Percentiles rank a stretch among this genome's conserved stretches.
Conservation (phyloP, 2,888 invertebrate genomes). For the Amblyteles armatorius region DNA sequence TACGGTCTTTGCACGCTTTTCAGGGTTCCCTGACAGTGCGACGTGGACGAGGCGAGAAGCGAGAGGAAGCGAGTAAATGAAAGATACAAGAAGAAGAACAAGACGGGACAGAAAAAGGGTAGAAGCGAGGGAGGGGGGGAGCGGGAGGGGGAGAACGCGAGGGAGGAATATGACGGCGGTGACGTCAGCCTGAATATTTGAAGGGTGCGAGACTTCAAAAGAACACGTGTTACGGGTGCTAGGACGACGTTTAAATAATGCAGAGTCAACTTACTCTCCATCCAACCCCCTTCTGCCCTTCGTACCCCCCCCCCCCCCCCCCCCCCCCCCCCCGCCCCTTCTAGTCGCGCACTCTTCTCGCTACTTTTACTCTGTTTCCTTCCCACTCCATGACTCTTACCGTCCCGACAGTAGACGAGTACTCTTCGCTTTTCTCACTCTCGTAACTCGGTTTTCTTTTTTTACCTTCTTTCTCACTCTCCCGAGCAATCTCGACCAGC, state of each 20-base stretch:
- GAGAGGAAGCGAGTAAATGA: slow-evolving; percentile 62
- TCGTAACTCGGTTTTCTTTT: not conserved
- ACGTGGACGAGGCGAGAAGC: slow-evolving; percentile 21
- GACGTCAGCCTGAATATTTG: slow-evolving; percentile 84
- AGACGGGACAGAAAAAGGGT: slow-evolving; percentile 49
- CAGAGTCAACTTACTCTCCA: slow-evolving; percentile 83
- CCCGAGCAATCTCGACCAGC: slow-evolving; percentile 8
- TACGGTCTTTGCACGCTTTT: slow-evolving; percentile 28
- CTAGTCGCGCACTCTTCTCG: slow-evolving; percentile 57
- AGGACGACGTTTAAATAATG: slow-evolving; percentile 84
- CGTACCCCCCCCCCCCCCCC: slow-evolving; percentile 28
- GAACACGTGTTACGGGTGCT: slow-evolving; percentile 84
- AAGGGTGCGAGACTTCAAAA: slow-evolving; percentile 84
- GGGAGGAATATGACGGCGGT: slow-evolving; percentile 82
- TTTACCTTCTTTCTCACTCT: not conserved
- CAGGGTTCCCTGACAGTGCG: slow-evolving; percentile 30
- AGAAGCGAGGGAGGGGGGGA: slow-evolving; percentile 38
- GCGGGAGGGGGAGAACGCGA: slow-evolving; percentile 30
- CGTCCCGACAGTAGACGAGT: slow-evolving; percentile 50
- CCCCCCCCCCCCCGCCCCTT: slow-evolving; percentile 49
- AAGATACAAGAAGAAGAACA: slow-evolving; percentile 59
- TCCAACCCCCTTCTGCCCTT: slow-evolving; percentile 69
- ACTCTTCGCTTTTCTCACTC: slow-evolving; percentile 35
- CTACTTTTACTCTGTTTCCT: slow-evolving; percentile 58
- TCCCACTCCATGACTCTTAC: slow-evolving; percentile 29